Percentiles rank a stretch among this genome's conserved stretches.
These are phyloP conservation scores for Mesorhabditis belari DNA, from an alignment of 2,888 invertebrate species.

Conservation along the genomic window DNA sequence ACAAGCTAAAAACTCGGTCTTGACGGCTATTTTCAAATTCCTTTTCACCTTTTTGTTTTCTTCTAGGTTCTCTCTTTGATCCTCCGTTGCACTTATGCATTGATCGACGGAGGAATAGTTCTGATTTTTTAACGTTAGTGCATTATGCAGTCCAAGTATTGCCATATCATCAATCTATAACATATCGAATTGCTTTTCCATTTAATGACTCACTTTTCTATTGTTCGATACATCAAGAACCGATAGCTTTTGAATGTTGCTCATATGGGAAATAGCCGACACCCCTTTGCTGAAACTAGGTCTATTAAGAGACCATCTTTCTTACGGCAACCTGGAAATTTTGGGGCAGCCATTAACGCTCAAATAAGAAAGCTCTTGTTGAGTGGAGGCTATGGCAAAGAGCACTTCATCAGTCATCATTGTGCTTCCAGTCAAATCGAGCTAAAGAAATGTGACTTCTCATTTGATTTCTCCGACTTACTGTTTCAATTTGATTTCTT, in stretches of 20 bases:
- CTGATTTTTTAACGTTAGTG: conserved; percentile 12
- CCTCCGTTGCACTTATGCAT: too few species aligned
- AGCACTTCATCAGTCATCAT: conserved; percentile 19
- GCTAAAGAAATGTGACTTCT: conserved; percentile 5
- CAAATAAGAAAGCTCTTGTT: conserved; percentile 10
- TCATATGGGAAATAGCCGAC: conserved; percentile 15
- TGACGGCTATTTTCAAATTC: background rate
- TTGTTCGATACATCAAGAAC: conserved; percentile 15
- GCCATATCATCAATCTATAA: conserved; percentile 14
- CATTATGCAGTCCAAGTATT: conserved; percentile 20
- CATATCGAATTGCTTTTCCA: background rate
- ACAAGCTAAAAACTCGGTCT: background rate
- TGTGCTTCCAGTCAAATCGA: conserved; percentile 12
- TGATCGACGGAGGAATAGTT: too few species aligned
- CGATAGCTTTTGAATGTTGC: conserved; percentile 11
- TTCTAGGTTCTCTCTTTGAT: background rate
- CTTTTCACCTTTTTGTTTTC: background rate
- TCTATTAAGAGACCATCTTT: background rate
- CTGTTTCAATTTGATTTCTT: conserved; percentile 9
- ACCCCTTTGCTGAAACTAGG: conserved; percentile 18
- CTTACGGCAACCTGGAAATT: conserved; percentile 13
- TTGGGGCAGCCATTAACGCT: conserved; percentile 14
- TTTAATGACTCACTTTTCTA: conserved; percentile 1
- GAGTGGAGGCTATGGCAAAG: conserved; percentile 16
- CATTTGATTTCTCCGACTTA: background rate